Conservation (phyloP, 2,113 vertebrate genomes). For the Aptenodytes patagonicus region DNA sequence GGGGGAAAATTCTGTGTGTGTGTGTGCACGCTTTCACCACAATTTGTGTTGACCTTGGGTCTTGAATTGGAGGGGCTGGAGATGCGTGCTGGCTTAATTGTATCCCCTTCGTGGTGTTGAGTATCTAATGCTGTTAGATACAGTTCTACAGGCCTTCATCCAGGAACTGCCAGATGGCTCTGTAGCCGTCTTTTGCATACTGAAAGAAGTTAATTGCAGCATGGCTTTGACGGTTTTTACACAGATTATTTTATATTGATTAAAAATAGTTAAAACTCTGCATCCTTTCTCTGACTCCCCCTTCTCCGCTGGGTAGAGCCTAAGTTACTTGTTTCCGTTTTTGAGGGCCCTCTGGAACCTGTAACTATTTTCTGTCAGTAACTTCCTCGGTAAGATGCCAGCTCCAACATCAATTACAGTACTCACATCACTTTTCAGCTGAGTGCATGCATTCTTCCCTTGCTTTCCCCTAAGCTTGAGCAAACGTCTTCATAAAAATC, state of each 20-base stretch:
- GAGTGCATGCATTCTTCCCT: neutral
- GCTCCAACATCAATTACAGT: neutral
- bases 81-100: neutral
- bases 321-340: neutral
- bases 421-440: neutral
- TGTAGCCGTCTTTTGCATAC: neutral
- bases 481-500: neutral
- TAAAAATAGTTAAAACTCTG: conserved; percentile 9
- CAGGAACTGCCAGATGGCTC: neutral
- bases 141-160: neutral
- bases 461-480: neutral
- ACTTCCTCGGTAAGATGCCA: neutral
- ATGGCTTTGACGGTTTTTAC: neutral
- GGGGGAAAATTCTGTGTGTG: neutral
- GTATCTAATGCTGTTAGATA: neutral
- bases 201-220: neutral
- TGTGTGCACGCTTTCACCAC: neutral
- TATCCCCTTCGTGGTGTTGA: neutral
- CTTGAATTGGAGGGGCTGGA: neutral
- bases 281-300: neutral
- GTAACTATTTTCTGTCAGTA: neutral
- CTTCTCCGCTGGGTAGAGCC: neutral
- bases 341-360: neutral
- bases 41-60: neutral
- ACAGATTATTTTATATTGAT: conserved; percentile 17